These are phyloP conservation scores for Gandaritis pyraliata DNA, from an alignment of 2,888 invertebrate species.

Conservation along the genomic window DNA sequence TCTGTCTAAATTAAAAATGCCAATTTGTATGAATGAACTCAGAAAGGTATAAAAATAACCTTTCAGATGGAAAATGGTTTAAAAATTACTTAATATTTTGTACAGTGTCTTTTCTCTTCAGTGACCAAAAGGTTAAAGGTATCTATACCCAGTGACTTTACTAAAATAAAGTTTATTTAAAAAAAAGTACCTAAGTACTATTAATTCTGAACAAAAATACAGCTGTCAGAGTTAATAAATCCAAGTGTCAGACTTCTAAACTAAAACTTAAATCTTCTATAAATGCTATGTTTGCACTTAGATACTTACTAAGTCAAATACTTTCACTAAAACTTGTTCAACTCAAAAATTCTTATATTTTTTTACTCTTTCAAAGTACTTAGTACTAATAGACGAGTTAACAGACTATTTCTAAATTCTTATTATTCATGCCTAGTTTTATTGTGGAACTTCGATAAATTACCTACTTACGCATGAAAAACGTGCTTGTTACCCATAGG, in stretches of 20 bases:
- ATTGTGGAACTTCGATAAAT: no score
- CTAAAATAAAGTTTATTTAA: not conserved
- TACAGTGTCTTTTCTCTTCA: slow-evolving; percentile 4
- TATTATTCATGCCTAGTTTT: no score
- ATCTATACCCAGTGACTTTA: not conserved
- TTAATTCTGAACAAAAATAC: slow-evolving; percentile 8
- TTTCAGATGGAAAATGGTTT: not conserved
- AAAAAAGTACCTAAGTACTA: slow-evolving; percentile 1
- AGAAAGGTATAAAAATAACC: slow-evolving; percentile 7
- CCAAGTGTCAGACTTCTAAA: slow-evolving; percentile 34
- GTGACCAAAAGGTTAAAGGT: not conserved
- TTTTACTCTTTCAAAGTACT: no score
- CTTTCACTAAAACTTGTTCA: no score
- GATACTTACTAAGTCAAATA: not conserved
- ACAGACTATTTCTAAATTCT: no score
- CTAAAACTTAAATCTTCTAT: slow-evolving; percentile 44
- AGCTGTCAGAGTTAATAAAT: slow-evolving; percentile 16
- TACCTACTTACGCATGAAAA: no score
- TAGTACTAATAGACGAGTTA: no score
- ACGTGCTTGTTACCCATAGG: no score
- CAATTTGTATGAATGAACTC: slow-evolving; percentile 5
- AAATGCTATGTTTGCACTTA: slow-evolving; percentile 7
- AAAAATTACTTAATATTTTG: slow-evolving; percentile 6
- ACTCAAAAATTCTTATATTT: no score
- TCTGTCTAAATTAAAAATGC: not conserved